Conservation (phyloP, 1,140 invertebrate genomes). For the Adoxophyes honmai region DNA sequence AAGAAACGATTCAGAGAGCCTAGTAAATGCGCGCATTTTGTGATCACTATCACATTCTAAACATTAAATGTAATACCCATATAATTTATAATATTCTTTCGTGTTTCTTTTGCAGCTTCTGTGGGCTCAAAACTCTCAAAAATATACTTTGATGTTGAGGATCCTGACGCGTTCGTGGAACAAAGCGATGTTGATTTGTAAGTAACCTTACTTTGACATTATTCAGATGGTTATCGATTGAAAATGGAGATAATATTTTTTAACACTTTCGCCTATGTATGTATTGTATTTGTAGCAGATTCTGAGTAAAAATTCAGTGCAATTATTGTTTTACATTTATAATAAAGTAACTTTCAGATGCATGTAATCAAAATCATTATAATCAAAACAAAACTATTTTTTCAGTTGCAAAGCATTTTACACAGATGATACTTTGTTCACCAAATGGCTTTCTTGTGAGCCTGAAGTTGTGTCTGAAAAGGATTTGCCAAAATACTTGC, state of each 20-base stretch:
- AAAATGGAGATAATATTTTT: no score
- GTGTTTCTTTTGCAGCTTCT: background rate
- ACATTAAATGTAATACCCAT: no score
- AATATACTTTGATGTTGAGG: constrained; percentile 36
- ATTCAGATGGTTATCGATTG: no score
- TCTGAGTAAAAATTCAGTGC: no score
- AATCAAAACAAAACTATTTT: constrained; percentile 16
- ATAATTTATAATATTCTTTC: no score
- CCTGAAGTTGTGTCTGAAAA: constrained; percentile 29
- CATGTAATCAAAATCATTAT: background rate
- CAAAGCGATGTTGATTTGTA: constrained; percentile 41
- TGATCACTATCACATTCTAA: no score
- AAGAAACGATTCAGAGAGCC: constrained; percentile 18
- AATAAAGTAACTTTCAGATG: no score
- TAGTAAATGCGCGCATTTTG: background rate
- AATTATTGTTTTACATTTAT: no score
- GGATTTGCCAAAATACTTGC: constrained; percentile 39
- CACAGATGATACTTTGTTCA: constrained; percentile 39
- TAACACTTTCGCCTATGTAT: background rate
- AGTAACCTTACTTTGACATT: no score
- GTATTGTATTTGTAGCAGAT: background rate
- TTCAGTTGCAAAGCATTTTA: constrained; percentile 39
- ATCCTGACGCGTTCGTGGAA: constrained; percentile 29
- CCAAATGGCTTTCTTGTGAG: constrained; percentile 33
- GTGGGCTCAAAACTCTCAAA: constrained; percentile 25